Evolutionary conservation across 2,797 vertebrate species (phyloP).

Genomic region (Phaenicophaeus curvirostris): DNA sequence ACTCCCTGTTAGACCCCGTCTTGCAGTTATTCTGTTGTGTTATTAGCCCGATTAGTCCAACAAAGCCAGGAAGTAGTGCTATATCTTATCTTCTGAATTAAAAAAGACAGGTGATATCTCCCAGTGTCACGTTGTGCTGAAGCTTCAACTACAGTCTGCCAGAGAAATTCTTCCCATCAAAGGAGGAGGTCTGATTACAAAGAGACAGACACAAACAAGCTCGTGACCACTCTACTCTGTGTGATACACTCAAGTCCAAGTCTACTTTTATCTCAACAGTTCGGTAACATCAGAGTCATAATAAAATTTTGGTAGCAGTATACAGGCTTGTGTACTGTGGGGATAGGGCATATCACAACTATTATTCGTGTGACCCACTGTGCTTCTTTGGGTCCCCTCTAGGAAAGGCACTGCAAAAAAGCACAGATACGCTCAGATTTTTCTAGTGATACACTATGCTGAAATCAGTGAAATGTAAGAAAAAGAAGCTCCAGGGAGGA

Average conservation of each 20-base stretch:
- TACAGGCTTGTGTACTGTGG: neutral
- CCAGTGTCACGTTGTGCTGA: accelerated
- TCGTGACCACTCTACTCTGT: neutral
- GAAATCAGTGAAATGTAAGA: neutral
- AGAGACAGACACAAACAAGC: neutral
- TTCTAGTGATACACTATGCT: neutral
- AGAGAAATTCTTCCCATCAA: neutral
- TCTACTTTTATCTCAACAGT: neutral
- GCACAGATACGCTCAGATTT: neutral
- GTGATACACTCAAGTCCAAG: neutral
- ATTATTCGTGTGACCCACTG: neutral
- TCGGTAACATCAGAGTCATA: neutral
- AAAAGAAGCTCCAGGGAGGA: neutral
- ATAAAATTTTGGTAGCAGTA: neutral
- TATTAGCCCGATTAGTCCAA: neutral
- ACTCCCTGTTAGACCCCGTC: neutral
- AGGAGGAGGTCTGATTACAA: neutral
- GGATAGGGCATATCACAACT: neutral
- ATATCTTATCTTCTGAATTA: neutral
- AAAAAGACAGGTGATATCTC: neutral
- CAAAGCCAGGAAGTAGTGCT: neutral
- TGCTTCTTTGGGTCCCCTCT: neutral
- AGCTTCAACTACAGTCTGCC: neutral
- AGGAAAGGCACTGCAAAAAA: neutral
- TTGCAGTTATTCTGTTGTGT: neutral